These are phyloP conservation scores for Xestia sexstrigata DNA, from an alignment of 2,888 invertebrate species.

Conservation along the genomic window DNA sequence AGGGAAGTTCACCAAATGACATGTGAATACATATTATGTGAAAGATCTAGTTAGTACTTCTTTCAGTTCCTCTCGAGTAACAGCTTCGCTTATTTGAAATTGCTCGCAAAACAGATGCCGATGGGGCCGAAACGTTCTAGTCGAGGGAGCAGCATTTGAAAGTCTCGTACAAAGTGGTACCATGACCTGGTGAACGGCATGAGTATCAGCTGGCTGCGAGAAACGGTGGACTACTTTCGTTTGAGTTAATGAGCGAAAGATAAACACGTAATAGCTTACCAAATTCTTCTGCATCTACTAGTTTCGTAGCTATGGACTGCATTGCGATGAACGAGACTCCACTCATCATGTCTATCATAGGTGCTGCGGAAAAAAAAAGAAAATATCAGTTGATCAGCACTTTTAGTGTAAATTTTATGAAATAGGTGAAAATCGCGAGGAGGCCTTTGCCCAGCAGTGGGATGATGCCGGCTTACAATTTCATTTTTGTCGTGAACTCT, in stretches of 20 bases:
- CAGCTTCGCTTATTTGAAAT: not conserved
- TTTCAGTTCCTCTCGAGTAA: not conserved
- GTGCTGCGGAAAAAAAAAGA: constrained; percentile 15
- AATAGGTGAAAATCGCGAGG: not conserved
- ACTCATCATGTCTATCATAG: constrained; percentile 36
- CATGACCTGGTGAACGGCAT: not conserved
- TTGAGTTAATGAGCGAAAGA: too few species aligned
- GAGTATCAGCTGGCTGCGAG: too few species aligned
- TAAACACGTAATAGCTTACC: constrained; percentile 22
- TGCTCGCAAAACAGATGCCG: not conserved
- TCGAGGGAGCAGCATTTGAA: not conserved
- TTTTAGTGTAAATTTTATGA: not conserved
- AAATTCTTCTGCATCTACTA: constrained; percentile 34
- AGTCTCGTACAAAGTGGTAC: not conserved
- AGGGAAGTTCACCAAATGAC: not conserved
- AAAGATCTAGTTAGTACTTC: not conserved
- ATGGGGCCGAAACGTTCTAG: not conserved
- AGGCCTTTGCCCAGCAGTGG: not conserved
- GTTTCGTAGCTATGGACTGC: constrained; percentile 31
- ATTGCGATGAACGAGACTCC: constrained; percentile 41
- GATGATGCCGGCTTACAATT: not conserved
- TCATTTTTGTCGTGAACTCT: too few species aligned
- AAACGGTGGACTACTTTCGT: too few species aligned
- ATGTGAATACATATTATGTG: too few species aligned
- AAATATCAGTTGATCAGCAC: not conserved